Evolutionary conservation across 2,113 vertebrate genomes (phyloP).

Genomic region (Mus musculus): GRCm39 chr9:49885501-49886000

Average conservation of each 20-base stretch:
- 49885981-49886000: background rate
- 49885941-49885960: background rate
- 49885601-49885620: conserved; percentile 71
- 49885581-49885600: conserved; percentile 48
- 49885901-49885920: background rate
- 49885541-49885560: background rate
- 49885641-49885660: conserved; percentile 71
- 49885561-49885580: background rate
- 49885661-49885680: conserved; percentile 79
- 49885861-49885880: background rate
- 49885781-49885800: background rate
- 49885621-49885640: conserved; percentile 69
- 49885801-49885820: background rate
- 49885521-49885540: conserved; percentile 14
- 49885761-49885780: background rate
- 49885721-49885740: conserved; percentile 41
- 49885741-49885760: conserved; percentile 33
- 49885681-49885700: conserved; percentile 67
- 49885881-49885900: background rate
- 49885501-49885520: conserved; percentile 38
- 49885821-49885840: background rate
- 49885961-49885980: background rate
- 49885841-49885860: background rate
- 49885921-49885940: too few species aligned
- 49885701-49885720: conserved; percentile 66